Evolutionary conservation across 2,113 vertebrate species (phyloP), one percentile per base, ranked within the genome.

Genomic region (western clawed frog (Xenopus tropicalis)): DNA sequence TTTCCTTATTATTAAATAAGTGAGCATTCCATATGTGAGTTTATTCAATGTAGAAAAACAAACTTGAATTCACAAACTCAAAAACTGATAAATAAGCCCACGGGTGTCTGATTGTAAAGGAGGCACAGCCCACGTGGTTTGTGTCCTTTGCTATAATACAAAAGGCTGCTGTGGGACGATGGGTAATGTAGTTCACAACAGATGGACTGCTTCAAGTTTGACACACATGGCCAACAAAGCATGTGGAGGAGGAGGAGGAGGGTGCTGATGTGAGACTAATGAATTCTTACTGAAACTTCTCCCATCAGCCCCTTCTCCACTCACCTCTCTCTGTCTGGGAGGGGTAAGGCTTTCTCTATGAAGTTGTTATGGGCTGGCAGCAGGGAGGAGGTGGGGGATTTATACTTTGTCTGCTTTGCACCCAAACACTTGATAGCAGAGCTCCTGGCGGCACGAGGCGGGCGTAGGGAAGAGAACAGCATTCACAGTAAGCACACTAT

Each of bases 351-450:
- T 74, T 57, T 20, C 70, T 14, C 57, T 24, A 37, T 67, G 43
- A 52, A 74, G 64, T 74, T 74, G 21, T 61, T 74, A 61, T 56
- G 64, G 72, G 42, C 51, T 74, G 64, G 54, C 42, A 22, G 24
- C 51, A 37, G 37, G n/a, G 17, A 68, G 43, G 22, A 59, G 72
- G 72, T 61, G 65, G 72, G 72, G 72, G 19, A 59, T 20, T 74
- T 17, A 19, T 61, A 74, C 72, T 74, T 74, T 74, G 65, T 74
- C 51, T 73, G 52, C 58, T 72, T 21, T 72, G 37, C 52, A 74
- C 46, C 63, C 63, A 74, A 74, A 68, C 72, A 56, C 65, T 74
- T 61, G 72, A 68, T 74, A 61, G 56, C 37, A 59, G 65, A 68
- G 48, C 59, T 74, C 65, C 64, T 61, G 56, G 61, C 72, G 51